Conservation (phyloP, 1,140 invertebrate genomes). For the Lordiphosa mommai region DNA sequence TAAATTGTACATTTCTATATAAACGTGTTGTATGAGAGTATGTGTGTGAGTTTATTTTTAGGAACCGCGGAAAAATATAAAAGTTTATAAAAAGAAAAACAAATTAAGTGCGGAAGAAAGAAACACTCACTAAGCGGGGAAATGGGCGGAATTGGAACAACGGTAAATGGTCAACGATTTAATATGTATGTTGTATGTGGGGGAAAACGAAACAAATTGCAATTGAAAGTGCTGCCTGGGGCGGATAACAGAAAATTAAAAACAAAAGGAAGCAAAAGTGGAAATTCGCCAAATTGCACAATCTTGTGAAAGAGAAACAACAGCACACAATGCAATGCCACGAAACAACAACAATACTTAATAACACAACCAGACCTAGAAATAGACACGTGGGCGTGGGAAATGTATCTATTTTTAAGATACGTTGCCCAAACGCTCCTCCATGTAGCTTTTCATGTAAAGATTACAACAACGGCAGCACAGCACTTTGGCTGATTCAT, state of each 20-base stretch:
- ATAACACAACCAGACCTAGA: constrained; percentile 52
- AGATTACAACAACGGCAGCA: constrained; percentile 34
- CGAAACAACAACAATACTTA: constrained; percentile 30
- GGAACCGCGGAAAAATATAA: constrained; percentile 52
- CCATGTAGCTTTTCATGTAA: constrained; percentile 49
- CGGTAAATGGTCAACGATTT: constrained; percentile 39
- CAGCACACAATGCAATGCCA: constrained; percentile 41
- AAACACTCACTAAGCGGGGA: constrained; percentile 25
- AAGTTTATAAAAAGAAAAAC: constrained; percentile 49
- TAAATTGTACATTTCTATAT: constrained; percentile 57
- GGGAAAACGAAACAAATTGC: constrained; percentile 30
- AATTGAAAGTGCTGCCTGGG: constrained; percentile 30
- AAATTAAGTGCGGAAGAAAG: constrained; percentile 26
- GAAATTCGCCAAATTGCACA: constrained; percentile 71
- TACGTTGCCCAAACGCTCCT: constrained; percentile 10
- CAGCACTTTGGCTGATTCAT: constrained; percentile 11
- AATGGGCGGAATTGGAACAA: constrained; percentile 49
- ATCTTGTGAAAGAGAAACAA: constrained; percentile 30
- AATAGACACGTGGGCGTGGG: constrained; percentile 75
- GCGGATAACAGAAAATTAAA: constrained; percentile 16
- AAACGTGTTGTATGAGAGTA: constrained; percentile 15
- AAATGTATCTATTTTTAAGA: constrained; percentile 64
- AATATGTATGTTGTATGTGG: background rate
- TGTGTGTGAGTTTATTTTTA: constrained; percentile 55
- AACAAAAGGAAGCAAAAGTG: constrained; percentile 40